Conservation (phyloP, 2,888 invertebrate genomes). For the Ellobium chinense region DNA sequence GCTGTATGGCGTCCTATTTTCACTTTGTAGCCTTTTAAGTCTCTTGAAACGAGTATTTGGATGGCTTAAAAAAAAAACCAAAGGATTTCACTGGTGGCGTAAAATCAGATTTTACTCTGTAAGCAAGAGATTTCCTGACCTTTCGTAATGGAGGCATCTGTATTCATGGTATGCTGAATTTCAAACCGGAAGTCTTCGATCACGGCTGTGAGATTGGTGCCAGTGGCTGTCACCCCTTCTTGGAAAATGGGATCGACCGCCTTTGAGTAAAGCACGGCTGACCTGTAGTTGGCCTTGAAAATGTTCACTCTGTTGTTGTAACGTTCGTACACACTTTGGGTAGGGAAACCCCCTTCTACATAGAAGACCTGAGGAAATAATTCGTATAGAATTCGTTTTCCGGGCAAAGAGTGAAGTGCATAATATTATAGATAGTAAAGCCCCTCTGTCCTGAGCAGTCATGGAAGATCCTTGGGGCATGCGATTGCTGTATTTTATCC, state of each 20-base stretch:
- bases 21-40: no score
- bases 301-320: slow-evolving; percentile 91
- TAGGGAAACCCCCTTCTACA: slow-evolving; percentile 85
- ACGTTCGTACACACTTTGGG: slow-evolving; percentile 85
- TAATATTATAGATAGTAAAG: no score
- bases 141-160: slow-evolving; percentile 45
- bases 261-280: slow-evolving; percentile 90
- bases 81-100: no score
- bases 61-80: no score
- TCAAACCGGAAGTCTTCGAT: slow-evolving; percentile 85
- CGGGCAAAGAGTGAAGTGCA: neutral
- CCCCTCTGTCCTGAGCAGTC: no score
- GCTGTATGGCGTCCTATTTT: no score
- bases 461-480: no score
- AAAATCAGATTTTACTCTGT: no score
- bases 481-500: no score
- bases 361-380: slow-evolving; percentile 84
- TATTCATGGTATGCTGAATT: slow-evolving; percentile 55
- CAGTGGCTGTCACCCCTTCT: slow-evolving; percentile 84
- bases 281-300: slow-evolving; percentile 87
- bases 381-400: neutral
- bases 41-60: no score
- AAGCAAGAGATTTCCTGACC: no score
- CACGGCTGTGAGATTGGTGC: slow-evolving; percentile 81
- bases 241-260: slow-evolving; percentile 84